Evolutionary conservation across 2,113 vertebrate species (phyloP).

Genomic region (Aleadryas rufinucha): DNA sequence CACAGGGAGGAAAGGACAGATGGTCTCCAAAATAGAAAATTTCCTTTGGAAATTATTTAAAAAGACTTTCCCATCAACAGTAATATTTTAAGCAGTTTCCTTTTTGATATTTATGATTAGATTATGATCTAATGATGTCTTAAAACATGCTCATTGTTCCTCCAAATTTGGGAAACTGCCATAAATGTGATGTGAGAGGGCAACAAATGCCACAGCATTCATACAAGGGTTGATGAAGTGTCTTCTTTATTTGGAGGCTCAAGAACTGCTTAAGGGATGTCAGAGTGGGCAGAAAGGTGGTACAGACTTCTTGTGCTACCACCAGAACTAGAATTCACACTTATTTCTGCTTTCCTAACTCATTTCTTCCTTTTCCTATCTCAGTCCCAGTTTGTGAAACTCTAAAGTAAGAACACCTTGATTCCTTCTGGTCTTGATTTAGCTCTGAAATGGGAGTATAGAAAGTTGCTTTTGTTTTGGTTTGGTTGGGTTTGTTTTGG

Average conservation of each 20-base stretch:
- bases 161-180: background rate
- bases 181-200: background rate
- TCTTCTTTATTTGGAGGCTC: background rate
- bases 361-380: background rate
- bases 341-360: background rate
- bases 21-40: slow-evolving; percentile 17
- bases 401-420: background rate
- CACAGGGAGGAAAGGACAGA: slow-evolving; percentile 2
- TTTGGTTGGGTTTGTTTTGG: background rate
- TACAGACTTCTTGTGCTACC: background rate
- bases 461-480: background rate
- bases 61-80: slow-evolving; percentile 26
- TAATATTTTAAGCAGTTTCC: slow-evolving; percentile 42
- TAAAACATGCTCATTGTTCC: slow-evolving; percentile 8
- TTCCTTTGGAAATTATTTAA: slow-evolving; percentile 28
- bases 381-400: background rate
- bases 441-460: background rate
- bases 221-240: background rate
- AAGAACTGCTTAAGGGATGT: background rate
- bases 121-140: slow-evolving; percentile 7
- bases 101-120: slow-evolving; percentile 25
- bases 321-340: background rate
- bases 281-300: background rate
- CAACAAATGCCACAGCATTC: background rate
- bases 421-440: background rate